Percentiles rank a stretch among this genome's conserved stretches.
These are phyloP conservation scores for Isotomurus palustris DNA, from an alignment of 2,888 invertebrate genomes.

Conservation along the genomic window DNA sequence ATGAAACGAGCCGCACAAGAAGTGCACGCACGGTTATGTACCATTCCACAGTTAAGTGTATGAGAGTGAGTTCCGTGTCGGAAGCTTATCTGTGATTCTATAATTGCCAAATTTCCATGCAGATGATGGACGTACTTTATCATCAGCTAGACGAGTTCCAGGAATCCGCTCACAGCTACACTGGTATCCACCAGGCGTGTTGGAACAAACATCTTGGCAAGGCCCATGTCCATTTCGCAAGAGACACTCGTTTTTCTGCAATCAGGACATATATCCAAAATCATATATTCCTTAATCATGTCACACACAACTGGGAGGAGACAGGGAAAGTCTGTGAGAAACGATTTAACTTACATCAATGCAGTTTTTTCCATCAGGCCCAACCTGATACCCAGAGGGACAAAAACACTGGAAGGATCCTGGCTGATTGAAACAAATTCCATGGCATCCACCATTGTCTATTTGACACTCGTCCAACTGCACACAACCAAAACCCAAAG, in stretches of 20 bases:
- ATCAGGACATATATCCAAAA: too few relatives aligned
- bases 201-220: slow-evolving; percentile 61
- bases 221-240: slow-evolving; percentile 61
- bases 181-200: slow-evolving; percentile 58
- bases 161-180: slow-evolving; percentile 58
- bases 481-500: too few relatives aligned
- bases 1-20: too few relatives aligned
- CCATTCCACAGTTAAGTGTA: too few relatives aligned
- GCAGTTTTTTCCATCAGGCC: slow-evolving; percentile 48
- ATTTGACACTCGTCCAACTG: slow-evolving; percentile 58
- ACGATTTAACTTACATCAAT: slow-evolving; percentile 45
- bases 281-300: too few relatives aligned
- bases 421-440: slow-evolving; percentile 60
- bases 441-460: slow-evolving; percentile 61
- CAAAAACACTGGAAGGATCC: slow-evolving; percentile 56
- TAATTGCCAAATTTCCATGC: too few relatives aligned
- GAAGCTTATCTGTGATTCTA: too few relatives aligned
- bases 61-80: too few relatives aligned
- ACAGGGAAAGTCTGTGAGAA: too few relatives aligned
- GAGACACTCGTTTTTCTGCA: slow-evolving; percentile 58
- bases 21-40: too few relatives aligned
- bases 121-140: slow-evolving; percentile 49
- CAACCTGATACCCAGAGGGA: slow-evolving; percentile 50
- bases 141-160: slow-evolving; percentile 57
- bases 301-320: neutral